phyloP scores from a whole-genome alignment of 2,888 invertebrate genomes.

The Dinocampus coccinellae region DNA sequence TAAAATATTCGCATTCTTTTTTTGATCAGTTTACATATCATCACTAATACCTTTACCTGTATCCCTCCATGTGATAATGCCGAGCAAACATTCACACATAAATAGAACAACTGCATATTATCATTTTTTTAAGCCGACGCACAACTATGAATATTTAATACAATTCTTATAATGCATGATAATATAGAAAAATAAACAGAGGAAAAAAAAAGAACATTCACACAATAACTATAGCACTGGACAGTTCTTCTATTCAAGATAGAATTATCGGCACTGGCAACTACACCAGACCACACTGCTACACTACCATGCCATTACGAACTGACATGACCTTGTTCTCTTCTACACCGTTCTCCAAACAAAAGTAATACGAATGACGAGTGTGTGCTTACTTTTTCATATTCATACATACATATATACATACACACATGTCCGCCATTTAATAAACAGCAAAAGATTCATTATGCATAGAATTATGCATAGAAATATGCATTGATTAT shows the following conservation, averaged over 20 bases:
- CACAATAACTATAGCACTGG: constrained; percentile 20
- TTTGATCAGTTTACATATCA: no score
- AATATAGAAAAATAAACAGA: not conserved
- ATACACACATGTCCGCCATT: no score
- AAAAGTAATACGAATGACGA: constrained; percentile 50
- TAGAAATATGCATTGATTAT: no score
- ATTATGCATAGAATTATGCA: no score
- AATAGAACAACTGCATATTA: no score
- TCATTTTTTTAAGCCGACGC: no score
- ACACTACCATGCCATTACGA: constrained; percentile 52
- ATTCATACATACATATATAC: not conserved
- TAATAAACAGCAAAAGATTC: no score
- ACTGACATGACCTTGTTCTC: constrained; percentile 58
- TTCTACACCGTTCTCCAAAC: constrained; percentile 55
- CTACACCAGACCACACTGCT: no score
- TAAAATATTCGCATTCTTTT: no score
- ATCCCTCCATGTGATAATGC: no score
- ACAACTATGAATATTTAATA: not conserved
- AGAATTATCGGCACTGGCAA: constrained; percentile 37
- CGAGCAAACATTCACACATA: no score
- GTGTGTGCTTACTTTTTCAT: not conserved
- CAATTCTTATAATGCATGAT: not conserved
- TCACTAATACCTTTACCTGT: no score
- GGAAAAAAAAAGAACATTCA: not conserved
- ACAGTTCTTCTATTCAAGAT: constrained; percentile 12